Conservation (phyloP, 2,888 invertebrate genomes). For the Callyntrura guangdongensis region DNA sequence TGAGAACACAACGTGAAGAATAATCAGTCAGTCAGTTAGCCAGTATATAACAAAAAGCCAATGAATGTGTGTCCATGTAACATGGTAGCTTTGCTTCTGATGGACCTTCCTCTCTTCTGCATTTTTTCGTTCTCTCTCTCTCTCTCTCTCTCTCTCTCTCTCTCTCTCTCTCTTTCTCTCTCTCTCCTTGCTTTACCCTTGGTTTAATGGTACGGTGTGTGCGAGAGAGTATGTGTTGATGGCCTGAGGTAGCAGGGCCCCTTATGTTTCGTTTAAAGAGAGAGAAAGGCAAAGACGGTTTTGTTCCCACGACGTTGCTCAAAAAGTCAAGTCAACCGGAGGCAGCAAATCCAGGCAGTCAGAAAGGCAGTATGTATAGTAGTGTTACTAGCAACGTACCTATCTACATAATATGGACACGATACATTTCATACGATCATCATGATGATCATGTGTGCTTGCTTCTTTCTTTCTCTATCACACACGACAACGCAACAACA, state of each 20-base stretch:
- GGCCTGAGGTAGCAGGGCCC: constrained; percentile 66
- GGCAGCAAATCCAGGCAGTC: constrained; percentile 58
- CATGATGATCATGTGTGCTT: constrained; percentile 33
- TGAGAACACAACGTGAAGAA: constrained; percentile 7
- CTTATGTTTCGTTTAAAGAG: constrained; percentile 36
- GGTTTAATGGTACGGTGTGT: constrained; percentile 22
- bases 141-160: not conserved
- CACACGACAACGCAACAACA: constrained; percentile 7
- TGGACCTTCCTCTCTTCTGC: constrained; percentile 34
- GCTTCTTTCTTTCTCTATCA: not conserved
- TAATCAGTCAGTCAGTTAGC: not conserved
- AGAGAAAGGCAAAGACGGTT: constrained; percentile 32
- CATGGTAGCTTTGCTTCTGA: constrained; percentile 29
- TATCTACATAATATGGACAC: not conserved
- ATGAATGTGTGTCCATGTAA: not conserved
- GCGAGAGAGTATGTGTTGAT: constrained; percentile 63
- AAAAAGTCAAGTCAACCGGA: constrained; percentile 71
- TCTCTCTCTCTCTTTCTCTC: not conserved
- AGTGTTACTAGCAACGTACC: too few species aligned
- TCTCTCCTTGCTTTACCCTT: not conserved
- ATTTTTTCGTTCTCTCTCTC: constrained; percentile 30
- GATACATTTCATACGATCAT: not conserved
- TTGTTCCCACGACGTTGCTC: constrained; percentile 74
- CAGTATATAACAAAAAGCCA: too few species aligned
- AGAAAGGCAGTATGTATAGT: constrained; percentile 8